Base-by-base conservation (phyloP, 2,888 invertebrate species). In the Lordiphosa fenestrarum region DNA sequence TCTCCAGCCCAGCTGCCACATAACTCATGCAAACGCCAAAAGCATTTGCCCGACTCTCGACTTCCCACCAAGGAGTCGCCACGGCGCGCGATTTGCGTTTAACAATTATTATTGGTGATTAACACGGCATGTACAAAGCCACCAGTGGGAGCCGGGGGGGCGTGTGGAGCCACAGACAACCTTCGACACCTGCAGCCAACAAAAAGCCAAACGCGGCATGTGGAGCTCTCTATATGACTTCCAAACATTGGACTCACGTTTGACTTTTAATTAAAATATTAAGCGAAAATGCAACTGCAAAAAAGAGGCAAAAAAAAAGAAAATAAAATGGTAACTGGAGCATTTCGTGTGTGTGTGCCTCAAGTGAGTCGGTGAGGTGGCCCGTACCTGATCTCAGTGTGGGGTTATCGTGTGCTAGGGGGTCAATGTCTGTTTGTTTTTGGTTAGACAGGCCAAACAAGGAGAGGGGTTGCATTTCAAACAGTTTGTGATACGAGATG, bases 91-190 rank as follows among this genome's bases (percentile, higher is more conserved):
- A 73, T 77, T 76, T 80, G 83, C 80, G 84, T 81, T 80, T 80
- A 80, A 80, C 84, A 80, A 80, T 80, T 80, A 81, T 83, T 83
- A 83, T 80, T 80, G 80, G 81, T 81, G 80, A 80, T 83, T 80
- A 80, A 80, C 80, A 80, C 84, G 80, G 81, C 80, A 80, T 83
- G 81, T 73, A 77, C 77, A 72, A 61, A 69, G 74, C 44, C 35
- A 21, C 30, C 33, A 42, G 46, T 52, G 54, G 47, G 33, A 37
- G 7, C 15, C 19, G 38, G 51, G 42, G 53, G 35, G 5, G n/a
- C n/a, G n/a, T 39, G 37, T 7, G 36, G 10, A 6, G 44, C 41
- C 49, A 65, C 50, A 51, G 52, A 78, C 82, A 77, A 78, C 83
- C 83, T 82, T 82, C 77, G 83, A 78, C 77, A 78, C 77, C 77